A percentile compares a stretch with the other conserved stretches of the same genome.
Evolutionary conservation across 1,140 invertebrate genomes (phyloP).

Genomic region (Drosophila yakuba): DNA sequence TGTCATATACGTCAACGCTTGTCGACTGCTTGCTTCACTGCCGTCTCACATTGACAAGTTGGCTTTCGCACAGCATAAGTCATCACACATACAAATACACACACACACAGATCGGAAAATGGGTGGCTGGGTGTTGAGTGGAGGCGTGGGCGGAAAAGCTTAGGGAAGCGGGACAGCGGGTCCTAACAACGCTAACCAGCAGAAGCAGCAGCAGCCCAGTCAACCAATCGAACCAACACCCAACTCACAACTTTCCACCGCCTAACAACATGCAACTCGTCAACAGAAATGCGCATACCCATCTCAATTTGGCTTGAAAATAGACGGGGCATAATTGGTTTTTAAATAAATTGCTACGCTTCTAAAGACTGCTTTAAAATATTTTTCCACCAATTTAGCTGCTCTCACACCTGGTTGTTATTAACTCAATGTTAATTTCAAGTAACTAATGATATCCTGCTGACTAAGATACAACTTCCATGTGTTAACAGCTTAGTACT

Average conservation of each 20-base stretch:
- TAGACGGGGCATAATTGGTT: too few relatives aligned
- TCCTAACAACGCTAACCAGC: conserved; percentile 51
- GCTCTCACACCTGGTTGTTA: too few relatives aligned
- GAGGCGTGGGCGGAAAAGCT: not conserved
- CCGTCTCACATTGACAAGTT: conserved; percentile 75
- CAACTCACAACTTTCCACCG: conserved; percentile 13
- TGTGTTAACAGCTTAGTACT: too few relatives aligned
- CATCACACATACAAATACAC: conserved; percentile 20
- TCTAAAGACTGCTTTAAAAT: too few relatives aligned
- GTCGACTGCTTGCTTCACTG: conserved; percentile 74
- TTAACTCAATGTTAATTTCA: not conserved
- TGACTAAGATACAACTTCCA: too few relatives aligned
- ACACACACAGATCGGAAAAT: conserved; percentile 10
- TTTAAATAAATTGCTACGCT: too few relatives aligned
- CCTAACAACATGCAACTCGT: conserved; percentile 17
- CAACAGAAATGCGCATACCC: conserved; percentile 11
- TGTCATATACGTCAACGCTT: conserved; percentile 81
- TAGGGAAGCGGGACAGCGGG: conserved; percentile 4
- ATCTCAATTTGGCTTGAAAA: not conserved
- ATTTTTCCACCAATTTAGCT: too few relatives aligned
- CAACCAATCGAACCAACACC: conserved; percentile 40
- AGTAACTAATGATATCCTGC: too few relatives aligned
- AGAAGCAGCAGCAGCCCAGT: conserved; percentile 29
- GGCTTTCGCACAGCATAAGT: conserved; percentile 64
- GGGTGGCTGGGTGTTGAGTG: not conserved